phyloP scores from a whole-genome alignment of 2,113 vertebrate genomes.

The Dendropsophus ebraccatus region DNA sequence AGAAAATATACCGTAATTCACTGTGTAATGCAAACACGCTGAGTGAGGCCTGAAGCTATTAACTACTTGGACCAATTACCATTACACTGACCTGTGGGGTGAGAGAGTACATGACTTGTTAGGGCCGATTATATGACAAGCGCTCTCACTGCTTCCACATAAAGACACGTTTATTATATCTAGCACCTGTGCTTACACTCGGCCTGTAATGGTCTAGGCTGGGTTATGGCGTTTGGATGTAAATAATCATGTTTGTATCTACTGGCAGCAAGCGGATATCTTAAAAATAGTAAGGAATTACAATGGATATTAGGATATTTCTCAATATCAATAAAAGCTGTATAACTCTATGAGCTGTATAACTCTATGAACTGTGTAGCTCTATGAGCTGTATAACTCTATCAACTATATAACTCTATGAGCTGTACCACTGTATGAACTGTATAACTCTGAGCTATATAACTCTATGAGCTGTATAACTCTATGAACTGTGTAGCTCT shows the following conservation, averaged over 20 bases:
- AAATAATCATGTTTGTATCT: not conserved
- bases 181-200: not conserved
- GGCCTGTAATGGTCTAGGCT: not conserved
- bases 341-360: too few relatives aligned
- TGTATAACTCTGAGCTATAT: too few relatives aligned
- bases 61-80: slow-evolving; percentile 12
- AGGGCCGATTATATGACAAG: not conserved
- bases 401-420: too few relatives aligned
- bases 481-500: too few relatives aligned
- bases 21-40: slow-evolving; percentile 25
- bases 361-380: too few relatives aligned
- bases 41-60: slow-evolving; percentile 35
- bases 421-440: too few relatives aligned
- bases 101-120: not conserved
- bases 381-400: too few relatives aligned
- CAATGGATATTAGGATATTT: not conserved
- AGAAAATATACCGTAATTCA: not conserved
- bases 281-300: not conserved
- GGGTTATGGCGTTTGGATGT: not conserved
- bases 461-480: too few relatives aligned
- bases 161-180: not conserved
- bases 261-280: not conserved
- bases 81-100: not conserved
- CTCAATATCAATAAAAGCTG: too few relatives aligned
- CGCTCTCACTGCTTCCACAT: not conserved